phyloP scores from a whole-genome alignment of 1,140 invertebrate genomes.

The Drosophila athabasca region DNA sequence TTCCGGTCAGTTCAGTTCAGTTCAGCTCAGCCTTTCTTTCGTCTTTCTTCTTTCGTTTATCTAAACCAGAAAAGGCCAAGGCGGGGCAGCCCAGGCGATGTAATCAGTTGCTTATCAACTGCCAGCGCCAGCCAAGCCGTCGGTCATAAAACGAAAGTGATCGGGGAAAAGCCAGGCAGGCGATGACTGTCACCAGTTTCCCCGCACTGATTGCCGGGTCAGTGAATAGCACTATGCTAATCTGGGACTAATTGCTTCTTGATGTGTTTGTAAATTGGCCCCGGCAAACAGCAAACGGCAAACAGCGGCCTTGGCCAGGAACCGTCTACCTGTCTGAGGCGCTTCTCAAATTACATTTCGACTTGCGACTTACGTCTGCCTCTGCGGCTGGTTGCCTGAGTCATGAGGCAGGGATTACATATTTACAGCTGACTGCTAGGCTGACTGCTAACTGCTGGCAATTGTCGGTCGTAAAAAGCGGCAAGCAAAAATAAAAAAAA shows the following conservation, averaged over 20 bases:
- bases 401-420: conserved; percentile 42
- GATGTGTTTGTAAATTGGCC: conserved; percentile 54
- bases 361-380: conserved; percentile 3
- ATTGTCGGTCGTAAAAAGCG: conserved; percentile 61
- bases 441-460: conserved; percentile 31
- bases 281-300: conserved; percentile 6
- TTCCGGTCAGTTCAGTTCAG: conserved; percentile 27
- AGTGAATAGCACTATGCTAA: conserved; percentile 46
- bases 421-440: conserved; percentile 25
- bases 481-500: conserved; percentile 46
- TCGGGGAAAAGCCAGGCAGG: conserved; percentile 20
- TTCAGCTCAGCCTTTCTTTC: conserved; percentile 22
- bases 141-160: conserved; percentile 68
- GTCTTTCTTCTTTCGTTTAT: conserved; percentile 37
- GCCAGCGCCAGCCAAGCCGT: conserved; percentile 17
- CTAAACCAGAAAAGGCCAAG: conserved; percentile 39
- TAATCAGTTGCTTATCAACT: conserved; percentile 53
- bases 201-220: conserved; percentile 26
- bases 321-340: conserved; percentile 44
- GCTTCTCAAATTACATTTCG: conserved; percentile 37
- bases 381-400: conserved; percentile 32
- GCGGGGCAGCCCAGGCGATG: background rate
- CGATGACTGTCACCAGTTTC: conserved; percentile 19
- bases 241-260: conserved; percentile 75
- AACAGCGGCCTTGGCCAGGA: conserved; percentile 32